A percentile compares a stretch with the other conserved stretches of the same genome.
Evolutionary conservation across 2,113 vertebrate species (phyloP).

Genomic region (Cyprinodon tularosa): DNA sequence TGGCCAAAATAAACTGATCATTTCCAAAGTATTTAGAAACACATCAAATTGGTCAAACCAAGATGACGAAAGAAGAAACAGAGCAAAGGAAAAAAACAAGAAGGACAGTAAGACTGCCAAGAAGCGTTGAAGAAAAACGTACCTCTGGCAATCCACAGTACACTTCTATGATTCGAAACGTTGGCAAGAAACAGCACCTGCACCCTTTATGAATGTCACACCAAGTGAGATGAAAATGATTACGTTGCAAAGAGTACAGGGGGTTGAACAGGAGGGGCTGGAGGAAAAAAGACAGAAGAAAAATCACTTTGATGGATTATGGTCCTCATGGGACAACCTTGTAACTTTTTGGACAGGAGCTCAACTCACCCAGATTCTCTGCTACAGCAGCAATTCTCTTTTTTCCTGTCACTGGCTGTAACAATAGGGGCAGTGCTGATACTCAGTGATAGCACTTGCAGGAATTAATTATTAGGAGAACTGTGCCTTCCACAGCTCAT

Average conservation of each 20-base stretch:
- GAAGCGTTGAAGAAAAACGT: conserved; percentile 43
- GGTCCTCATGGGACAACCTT: conserved; percentile 82
- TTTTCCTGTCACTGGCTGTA: conserved; percentile 39
- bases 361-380: conserved; percentile 63
- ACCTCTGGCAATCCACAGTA: conserved; percentile 44
- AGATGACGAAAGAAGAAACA: conserved; percentile 13
- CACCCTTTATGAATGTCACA: conserved; percentile 84
- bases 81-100: conserved; percentile 16
- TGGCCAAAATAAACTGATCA: background rate
- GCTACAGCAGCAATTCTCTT: conserved; percentile 49
- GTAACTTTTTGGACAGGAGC: conserved; percentile 81
- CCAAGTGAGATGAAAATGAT: conserved; percentile 82
- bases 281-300: conserved; percentile 53
- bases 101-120: conserved; percentile 39
- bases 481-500: conserved; percentile 55
- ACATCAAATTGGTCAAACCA: background rate
- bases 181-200: conserved; percentile 69
- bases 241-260: conserved; percentile 82
- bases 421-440: conserved; percentile 56
- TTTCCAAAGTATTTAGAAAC: background rate
- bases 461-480: conserved; percentile 72
- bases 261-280: conserved; percentile 56
- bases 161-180: conserved; percentile 69
- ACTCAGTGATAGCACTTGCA: conserved; percentile 67
- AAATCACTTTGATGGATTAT: conserved; percentile 84